Evolutionary conservation across 2,888 invertebrate species (phyloP).

Genomic region (Pristionchus mayeri): DNA sequence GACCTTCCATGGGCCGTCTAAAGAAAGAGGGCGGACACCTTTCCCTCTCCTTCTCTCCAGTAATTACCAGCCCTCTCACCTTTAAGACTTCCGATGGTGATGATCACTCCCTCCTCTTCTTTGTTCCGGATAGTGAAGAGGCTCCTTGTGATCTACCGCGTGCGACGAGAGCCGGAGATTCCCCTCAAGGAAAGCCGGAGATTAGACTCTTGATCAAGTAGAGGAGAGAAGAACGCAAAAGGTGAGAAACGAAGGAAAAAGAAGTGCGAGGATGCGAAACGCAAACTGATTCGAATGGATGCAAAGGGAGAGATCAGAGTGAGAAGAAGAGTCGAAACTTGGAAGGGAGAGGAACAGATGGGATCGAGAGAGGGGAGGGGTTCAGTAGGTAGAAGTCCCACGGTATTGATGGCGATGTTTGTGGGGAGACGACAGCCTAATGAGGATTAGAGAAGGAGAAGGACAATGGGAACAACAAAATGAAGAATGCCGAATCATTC

Average conservation of each 20-base stretch:
- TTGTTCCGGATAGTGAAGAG: background rate
- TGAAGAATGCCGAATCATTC: background rate
- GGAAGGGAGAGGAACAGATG: background rate
- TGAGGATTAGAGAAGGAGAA: background rate
- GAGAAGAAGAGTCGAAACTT: background rate
- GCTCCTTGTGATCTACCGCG: slow-evolving; percentile 11
- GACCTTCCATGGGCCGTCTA: slow-evolving; percentile 30
- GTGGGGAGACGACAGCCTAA: background rate
- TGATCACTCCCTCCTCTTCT: too few species aligned
- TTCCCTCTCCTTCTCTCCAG: background rate
- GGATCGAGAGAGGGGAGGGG: background rate
- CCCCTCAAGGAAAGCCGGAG: slow-evolving; percentile 2
- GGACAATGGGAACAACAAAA: background rate
- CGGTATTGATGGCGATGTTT: slow-evolving; percentile 12
- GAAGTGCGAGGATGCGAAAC: slow-evolving; percentile 6
- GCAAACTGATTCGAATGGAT: slow-evolving; percentile 30
- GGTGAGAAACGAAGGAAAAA: background rate
- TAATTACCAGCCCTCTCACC: slow-evolving; percentile 34
- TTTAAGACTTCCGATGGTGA: slow-evolving; percentile 18
- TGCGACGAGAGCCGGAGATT: background rate
- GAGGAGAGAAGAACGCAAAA: background rate
- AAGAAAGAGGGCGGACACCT: slow-evolving; percentile 28
- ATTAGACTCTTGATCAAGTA: background rate
- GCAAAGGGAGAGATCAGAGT: background rate
- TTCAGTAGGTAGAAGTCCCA: background rate